Evolutionary conservation across 30 jellyfish, hydroid and myxozoan genomes (phyloP), one percentile per base, ranked within the genome.

Genomic region (Turritopsis dohrnii): DNA sequence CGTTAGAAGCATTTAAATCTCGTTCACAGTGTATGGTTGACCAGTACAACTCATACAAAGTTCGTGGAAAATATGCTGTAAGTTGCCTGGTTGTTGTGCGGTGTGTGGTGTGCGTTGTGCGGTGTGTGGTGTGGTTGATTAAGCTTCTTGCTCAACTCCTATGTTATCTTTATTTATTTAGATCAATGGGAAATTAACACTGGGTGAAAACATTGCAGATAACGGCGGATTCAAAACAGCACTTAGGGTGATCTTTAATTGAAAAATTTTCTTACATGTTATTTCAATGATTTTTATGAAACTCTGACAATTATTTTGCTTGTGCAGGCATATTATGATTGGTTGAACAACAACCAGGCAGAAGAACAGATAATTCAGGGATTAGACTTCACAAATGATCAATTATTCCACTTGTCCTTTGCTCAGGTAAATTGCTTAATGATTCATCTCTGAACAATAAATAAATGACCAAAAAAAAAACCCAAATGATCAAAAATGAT

Each of bases 181-280:
- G 98, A 54, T 93, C 23, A 93, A 93, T 75, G 98, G 98, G 16
- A 93, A 93, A 79, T 81, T 93, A n/a, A 93, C 98, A 19, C 86
- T 93, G n/a, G 98, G 98, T 8, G 98, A 93, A 71, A 93, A 93
- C 72, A 93, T 93, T 23, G 98, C 98, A 20, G 98, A 93, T 52
- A 93, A 93, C 66, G 98, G 98, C n/a, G 98, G 98, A 79, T 93
- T 93, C 81, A 93, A 93, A 30, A 93, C 98, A 1, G 89, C 98
- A 3, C 84, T 93, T 21, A 88, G 95, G 92, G 97, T 90, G 81
- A 69, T n/a, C n/a, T n/a, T n/a, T n/a, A n/a, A n/a, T 69, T 69
- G 30, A 7, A 27, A 9, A 23, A 69, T 27, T 27, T 7, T 28
- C 27, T 17, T 21, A 75, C 29, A 29, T 52, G 23, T 75, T 75